Base-by-base conservation (phyloP, 2,888 invertebrate species). In the Disparrhopalites patrizii region DNA sequence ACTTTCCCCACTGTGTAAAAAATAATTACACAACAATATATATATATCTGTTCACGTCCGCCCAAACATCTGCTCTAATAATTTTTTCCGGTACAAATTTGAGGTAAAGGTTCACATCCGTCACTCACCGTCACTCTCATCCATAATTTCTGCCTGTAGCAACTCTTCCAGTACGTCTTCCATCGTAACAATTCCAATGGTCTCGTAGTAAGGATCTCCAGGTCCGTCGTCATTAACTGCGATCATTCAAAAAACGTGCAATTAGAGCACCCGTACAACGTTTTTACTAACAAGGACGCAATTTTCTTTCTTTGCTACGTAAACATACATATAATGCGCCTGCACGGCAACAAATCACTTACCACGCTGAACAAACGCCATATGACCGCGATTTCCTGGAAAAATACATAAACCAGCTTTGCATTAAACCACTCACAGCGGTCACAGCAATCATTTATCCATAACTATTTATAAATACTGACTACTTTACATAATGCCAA, bases 161-260 rank as follows among this genome's bases (percentile, higher is more conserved):
- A 98, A 85, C 81, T 98, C 97, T 98, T 82, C 99, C 98, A 0
- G 95, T 77, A 98, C 95, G 81, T 98, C 97, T 79, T 98, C 98
- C 54, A 99, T 81, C 0, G 98, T 99, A n/a, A 98, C 90, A 65
- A 98, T 84, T 0, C 98, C 98, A 55, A 93, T 86, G 1, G 93
- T 91, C 81, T 95, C 94, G 79, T 95, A 95, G 80, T 91, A 91
- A 0, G 95, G 94, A 82, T 96, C 95, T 0, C 91, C 90, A 75
- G 94, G 93, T 0, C 93, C 94, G 77, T 94, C 94, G 76, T 86
- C 90, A 80, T 93, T 93, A 30, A 97, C 92, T 65, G 13, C 15
- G 25, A 56, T n/a, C 10, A 8, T 50, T 50, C 20, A 36, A 18
- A 33, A 10, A 52, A 27, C 7, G 7, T 28, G 10, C 15, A 52